These are phyloP conservation scores for Ichneumoninae sp. DNA, from an alignment of 2,888 invertebrate species.

Conservation along the genomic window DNA sequence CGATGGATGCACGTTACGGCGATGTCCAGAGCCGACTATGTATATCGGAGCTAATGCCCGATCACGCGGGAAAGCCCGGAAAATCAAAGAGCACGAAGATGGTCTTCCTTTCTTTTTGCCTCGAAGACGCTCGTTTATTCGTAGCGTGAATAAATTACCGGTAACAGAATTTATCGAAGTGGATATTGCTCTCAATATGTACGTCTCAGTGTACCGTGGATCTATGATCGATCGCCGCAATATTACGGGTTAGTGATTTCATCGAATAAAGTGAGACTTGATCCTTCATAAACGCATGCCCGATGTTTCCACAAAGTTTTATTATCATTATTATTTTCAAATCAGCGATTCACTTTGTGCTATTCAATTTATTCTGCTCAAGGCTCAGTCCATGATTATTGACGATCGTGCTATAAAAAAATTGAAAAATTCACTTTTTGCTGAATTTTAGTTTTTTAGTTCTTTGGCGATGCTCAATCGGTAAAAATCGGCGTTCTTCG, in stretches of 20 bases:
- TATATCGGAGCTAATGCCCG: slow-evolving; percentile 1
- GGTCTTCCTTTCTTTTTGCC: neutral
- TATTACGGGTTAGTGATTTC: neutral
- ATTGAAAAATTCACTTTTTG: neutral
- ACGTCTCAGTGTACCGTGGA: neutral
- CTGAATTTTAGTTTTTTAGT: neutral
- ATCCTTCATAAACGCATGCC: neutral
- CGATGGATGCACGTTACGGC: slow-evolving; percentile 25
- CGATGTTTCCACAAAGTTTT: neutral
- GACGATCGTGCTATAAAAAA: no score
- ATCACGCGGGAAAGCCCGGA: slow-evolving; percentile 6
- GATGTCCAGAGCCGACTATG: slow-evolving; percentile 4
- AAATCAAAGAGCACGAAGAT: slow-evolving; percentile 3
- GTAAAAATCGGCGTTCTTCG: neutral
- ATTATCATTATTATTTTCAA: neutral
- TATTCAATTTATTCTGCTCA: neutral
- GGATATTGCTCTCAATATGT: neutral
- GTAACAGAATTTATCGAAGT: neutral
- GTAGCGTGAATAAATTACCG: neutral
- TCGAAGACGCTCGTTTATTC: neutral
- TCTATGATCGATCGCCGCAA: neutral
- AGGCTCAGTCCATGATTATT: neutral
- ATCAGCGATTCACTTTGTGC: neutral
- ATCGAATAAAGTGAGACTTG: neutral
- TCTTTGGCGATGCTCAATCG: neutral